Percentiles rank a stretch among this genome's conserved stretches.
These are phyloP conservation scores for Perizoma affinitatum DNA, from an alignment of 2,888 invertebrate genomes.

Conservation along the genomic window DNA sequence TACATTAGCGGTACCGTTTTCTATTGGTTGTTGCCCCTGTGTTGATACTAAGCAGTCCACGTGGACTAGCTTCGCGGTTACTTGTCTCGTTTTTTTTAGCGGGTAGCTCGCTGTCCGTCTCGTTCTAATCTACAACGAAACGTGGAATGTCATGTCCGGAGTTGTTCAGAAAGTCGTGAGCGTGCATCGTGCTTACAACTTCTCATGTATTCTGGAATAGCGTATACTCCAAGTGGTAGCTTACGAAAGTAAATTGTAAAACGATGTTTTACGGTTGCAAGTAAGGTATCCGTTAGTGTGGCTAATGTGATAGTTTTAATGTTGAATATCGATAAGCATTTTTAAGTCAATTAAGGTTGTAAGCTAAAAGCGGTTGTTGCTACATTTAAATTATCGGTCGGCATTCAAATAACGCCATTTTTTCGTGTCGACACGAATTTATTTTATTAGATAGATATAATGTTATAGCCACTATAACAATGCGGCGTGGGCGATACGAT, in stretches of 20 bases:
- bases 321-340: constrained; percentile 80
- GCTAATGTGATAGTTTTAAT: constrained; percentile 49
- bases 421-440: constrained; percentile 83
- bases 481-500: constrained; percentile 62
- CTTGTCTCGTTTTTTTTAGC: constrained; percentile 82
- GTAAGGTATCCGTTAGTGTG: constrained; percentile 37
- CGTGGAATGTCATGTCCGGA: constrained; percentile 84
- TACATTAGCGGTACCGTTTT: constrained; percentile 84
- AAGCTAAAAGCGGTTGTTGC: constrained; percentile 84
- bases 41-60: constrained; percentile 84
- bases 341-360: constrained; percentile 85
- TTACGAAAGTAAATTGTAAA: constrained; percentile 47
- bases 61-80: constrained; percentile 78
- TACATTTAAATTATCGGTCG: constrained; percentile 84
- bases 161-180: constrained; percentile 85
- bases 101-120: constrained; percentile 76
- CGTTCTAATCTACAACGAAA: constrained; percentile 84
- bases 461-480: constrained; percentile 72
- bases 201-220: constrained; percentile 56
- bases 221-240: constrained; percentile 50
- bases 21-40: constrained; percentile 84
- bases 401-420: constrained; percentile 84
- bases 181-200: constrained; percentile 83
- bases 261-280: constrained; percentile 48
- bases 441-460: constrained; percentile 73